Base-by-base conservation (phyloP, 2,113 vertebrate species). In the Phyllopteryx taeniolatus region DNA sequence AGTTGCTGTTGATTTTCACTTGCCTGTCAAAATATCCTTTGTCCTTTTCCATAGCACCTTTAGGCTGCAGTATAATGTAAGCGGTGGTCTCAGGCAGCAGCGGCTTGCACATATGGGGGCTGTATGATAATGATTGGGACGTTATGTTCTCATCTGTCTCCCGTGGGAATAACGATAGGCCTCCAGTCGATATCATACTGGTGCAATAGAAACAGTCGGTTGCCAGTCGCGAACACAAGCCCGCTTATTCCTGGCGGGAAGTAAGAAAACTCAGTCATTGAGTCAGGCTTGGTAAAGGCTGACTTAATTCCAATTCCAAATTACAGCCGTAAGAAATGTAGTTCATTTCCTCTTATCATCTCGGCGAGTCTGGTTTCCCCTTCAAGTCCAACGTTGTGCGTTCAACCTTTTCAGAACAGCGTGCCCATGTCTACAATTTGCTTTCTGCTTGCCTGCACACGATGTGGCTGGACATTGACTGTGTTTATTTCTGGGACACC, bases 161-260 rank as follows among this genome's bases (percentile, higher is more conserved):
- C 83, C 71, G 59, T 66, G 79, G 61, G 54, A 78, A 54, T 84
- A 86, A 89, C 88, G 86, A 83, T 83, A 85, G 35, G 35, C 35
- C 35, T 39, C 0, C 57, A 60, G 57, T 33, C 31, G 78, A 79
- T 39, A 54, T 64, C 63, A 68, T 80, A 71, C 70, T 72, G 81
- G 79, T 68, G 67, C 74, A 78, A 77, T 70, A 79, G 71, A 81
- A 73, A 67, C 51, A 74, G 64, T 81, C 79, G 79, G 66, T 0
- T 12, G 70, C 74, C 69, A 15, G 56, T 47, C 33, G 59, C 2
- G 8, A 65, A 77, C 70, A 76, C 70, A 79, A 82, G 59, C 44
- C 69, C 75, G 20, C 74, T 80, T n/a, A 9, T 59, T 79, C 35
- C 63, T 73, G 67, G 51, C 66, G 71, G 33, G 73, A 65, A 71